These are phyloP conservation scores for Folsomia manolachei DNA, from an alignment of 2,888 invertebrate species.

Conservation along the genomic window DNA sequence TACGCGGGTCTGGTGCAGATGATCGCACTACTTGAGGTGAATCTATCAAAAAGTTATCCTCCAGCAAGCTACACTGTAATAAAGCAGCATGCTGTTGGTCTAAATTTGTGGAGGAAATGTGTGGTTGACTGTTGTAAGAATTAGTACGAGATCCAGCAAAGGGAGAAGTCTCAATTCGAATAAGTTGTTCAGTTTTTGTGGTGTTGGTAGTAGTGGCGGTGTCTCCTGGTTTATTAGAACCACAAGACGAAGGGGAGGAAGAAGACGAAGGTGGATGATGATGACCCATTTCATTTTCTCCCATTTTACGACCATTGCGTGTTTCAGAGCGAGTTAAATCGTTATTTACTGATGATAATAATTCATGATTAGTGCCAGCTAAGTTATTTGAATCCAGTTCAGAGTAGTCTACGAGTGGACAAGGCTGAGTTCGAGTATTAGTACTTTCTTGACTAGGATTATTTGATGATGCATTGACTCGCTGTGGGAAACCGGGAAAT, in stretches of 20 bases:
- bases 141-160: background rate
- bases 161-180: background rate
- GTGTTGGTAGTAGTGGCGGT: background rate
- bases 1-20: background rate
- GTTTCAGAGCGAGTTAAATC: background rate
- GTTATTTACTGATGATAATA: background rate
- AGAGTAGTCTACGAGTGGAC: background rate
- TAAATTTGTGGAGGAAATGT: background rate
- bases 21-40: conserved; percentile 8
- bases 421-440: background rate
- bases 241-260: too few species aligned
- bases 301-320: too few species aligned
- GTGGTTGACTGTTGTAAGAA: background rate
- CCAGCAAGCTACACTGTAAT: background rate
- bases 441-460: background rate
- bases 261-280: too few species aligned
- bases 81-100: background rate
- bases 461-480: conserved; percentile 40
- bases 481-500: conserved; percentile 78
- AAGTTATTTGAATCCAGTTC: background rate
- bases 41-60: background rate
- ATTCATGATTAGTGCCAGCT: conserved; percentile 5
- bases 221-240: background rate
- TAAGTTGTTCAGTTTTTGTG: background rate
- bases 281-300: too few species aligned